Evolutionary conservation across 2,797 vertebrate genomes (phyloP).

Genomic region (Setipinna tenuifilis): DNA sequence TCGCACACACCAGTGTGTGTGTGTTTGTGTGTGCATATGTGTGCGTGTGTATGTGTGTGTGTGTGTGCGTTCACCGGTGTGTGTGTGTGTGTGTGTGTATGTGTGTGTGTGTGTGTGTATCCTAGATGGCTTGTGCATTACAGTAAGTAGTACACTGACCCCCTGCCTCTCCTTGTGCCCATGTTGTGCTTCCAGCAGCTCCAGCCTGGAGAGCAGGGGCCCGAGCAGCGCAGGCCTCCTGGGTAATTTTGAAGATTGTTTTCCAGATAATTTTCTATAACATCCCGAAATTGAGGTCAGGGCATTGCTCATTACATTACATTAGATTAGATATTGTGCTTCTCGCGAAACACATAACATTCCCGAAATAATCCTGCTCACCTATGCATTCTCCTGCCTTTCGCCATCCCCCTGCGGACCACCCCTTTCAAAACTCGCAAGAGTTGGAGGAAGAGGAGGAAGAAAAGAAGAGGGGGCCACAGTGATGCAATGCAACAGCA

Average conservation of each 20-base stretch:
- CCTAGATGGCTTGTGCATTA: not conserved
- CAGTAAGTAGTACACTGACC: not conserved
- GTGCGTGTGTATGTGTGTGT: not conserved
- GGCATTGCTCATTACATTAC: conserved; percentile 22
- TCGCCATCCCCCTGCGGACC: conserved; percentile 20
- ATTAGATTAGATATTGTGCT: conserved; percentile 19
- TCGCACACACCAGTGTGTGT: not conserved
- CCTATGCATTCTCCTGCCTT: conserved; percentile 21
- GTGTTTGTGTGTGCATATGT: not conserved
- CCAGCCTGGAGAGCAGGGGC: not conserved
- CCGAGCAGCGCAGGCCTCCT: not conserved
- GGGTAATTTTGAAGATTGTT: conserved; percentile 26
- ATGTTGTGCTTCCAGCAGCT: not conserved
- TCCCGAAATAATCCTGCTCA: conserved; percentile 23
- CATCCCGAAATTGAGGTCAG: conserved; percentile 22
- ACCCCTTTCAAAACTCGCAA: not conserved
- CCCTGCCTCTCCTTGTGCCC: not conserved
- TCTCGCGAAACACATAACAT: conserved; percentile 7
- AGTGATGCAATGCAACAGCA: conserved; percentile 63
- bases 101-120: conserved; percentile 1
- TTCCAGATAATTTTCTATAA: conserved; percentile 11
- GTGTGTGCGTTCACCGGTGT: not conserved
- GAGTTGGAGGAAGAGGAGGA: conserved; percentile 1
- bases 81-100: not conserved
- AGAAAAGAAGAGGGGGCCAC: conserved; percentile 25